A percentile compares a stretch with the other conserved stretches of the same genome.
These are phyloP conservation scores for Zosterops japonicus DNA, from an alignment of 2,113 vertebrate species.

Conservation along the genomic window DNA sequence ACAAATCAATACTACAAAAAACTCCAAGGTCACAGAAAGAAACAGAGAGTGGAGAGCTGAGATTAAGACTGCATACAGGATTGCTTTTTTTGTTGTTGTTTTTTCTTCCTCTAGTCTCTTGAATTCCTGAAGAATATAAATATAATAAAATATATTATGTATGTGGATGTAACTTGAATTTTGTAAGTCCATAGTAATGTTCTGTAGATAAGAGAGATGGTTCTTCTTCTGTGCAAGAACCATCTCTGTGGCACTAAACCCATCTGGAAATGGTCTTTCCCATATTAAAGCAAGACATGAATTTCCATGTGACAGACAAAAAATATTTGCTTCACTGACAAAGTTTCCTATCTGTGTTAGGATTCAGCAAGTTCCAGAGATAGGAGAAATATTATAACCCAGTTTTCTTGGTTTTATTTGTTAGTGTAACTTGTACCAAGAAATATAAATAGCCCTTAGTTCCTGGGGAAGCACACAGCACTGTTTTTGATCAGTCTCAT, in stretches of 20 bases:
- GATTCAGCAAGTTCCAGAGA: background rate
- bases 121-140: background rate
- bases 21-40: background rate
- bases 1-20: background rate
- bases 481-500: constrained; percentile 1
- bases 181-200: background rate
- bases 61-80: background rate
- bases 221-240: background rate
- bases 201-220: background rate
- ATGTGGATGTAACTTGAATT: background rate
- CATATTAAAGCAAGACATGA: background rate
- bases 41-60: background rate
- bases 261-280: background rate
- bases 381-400: background rate
- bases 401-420: constrained; percentile 15
- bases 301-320: background rate
- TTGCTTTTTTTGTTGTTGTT: background rate
- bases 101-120: background rate
- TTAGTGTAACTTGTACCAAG: constrained; percentile 1
- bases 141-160: background rate
- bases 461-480: constrained; percentile 1
- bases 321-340: background rate
- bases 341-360: background rate
- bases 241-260: background rate
- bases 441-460: constrained; percentile 37